Evolutionary conservation across 1,140 invertebrate genomes (phyloP).

Genomic region (Scaptodrosophila lebanonensis): DNA sequence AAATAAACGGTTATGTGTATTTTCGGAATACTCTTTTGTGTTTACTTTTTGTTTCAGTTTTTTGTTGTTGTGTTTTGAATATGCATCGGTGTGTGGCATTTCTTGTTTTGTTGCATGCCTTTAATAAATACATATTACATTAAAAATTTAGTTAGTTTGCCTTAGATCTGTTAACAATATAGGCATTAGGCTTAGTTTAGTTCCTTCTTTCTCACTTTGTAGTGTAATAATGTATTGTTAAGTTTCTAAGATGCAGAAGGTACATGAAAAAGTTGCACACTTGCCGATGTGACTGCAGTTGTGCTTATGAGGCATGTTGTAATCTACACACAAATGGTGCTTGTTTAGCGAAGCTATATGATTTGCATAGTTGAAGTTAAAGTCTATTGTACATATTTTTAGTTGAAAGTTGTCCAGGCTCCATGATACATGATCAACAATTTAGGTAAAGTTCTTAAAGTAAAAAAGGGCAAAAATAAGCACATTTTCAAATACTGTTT

Average conservation of each 20-base stretch:
- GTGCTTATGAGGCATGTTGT: conserved; percentile 8
- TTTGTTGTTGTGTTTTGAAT: conserved; percentile 2
- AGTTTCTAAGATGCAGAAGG: conserved; percentile 73
- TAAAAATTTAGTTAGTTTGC: conserved; percentile 44
- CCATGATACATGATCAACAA: too few species aligned
- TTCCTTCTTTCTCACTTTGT: conserved; percentile 31
- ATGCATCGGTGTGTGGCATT: conserved; percentile 12
- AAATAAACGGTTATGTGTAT: conserved; percentile 32
- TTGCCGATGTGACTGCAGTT: conserved; percentile 35
- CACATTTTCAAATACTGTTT: too few species aligned
- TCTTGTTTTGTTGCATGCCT: conserved; percentile 21
- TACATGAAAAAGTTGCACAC: conserved; percentile 66
- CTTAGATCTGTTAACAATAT: conserved; percentile 59
- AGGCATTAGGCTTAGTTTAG: conserved; percentile 21
- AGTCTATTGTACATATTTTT: too few species aligned
- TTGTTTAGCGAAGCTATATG: conserved; percentile 28
- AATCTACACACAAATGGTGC: too few species aligned
- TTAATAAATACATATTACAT: conserved; percentile 49
- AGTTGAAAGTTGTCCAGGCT: too few species aligned
- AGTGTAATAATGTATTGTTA: too few species aligned
- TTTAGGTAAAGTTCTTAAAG: too few species aligned
- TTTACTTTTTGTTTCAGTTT: conserved; percentile 24
- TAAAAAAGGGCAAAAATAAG: too few species aligned
- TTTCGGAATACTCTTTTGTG: conserved; percentile 54
- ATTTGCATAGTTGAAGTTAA: too few species aligned